A percentile compares a stretch with the other conserved stretches of the same genome.
These are phyloP conservation scores for Neogale vison DNA, from an alignment of 2,113 vertebrate genomes.

Conservation along the genomic window DNA sequence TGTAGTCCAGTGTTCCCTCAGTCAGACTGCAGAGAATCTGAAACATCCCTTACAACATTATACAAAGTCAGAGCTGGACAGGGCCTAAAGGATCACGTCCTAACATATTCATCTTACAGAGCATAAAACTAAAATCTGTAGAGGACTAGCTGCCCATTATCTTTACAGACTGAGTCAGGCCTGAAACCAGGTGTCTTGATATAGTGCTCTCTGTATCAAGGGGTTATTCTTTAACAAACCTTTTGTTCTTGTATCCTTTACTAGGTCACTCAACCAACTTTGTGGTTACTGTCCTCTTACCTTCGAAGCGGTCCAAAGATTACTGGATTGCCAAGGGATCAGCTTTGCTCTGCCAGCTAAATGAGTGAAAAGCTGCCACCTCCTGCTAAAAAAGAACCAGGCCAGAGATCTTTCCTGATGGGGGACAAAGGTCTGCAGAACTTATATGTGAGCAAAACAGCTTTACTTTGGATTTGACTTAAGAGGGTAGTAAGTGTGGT, in stretches of 20 bases:
- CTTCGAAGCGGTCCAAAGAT: constrained; percentile 83
- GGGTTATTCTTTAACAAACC: not conserved
- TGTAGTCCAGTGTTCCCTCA: not conserved
- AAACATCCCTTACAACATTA: not conserved
- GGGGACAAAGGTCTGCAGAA: not conserved
- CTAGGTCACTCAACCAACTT: constrained; percentile 89
- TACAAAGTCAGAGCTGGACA: not conserved
- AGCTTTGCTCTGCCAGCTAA: constrained; percentile 86
- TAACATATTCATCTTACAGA: not conserved
- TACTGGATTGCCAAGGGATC: constrained; percentile 90
- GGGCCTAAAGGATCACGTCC: not conserved
- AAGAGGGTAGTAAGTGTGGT: not conserved
- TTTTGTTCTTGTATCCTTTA: constrained; percentile 14
- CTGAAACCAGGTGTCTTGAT: not conserved
- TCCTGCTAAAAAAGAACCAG: not conserved
- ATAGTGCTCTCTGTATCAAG: not conserved
- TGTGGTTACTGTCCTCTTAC: constrained; percentile 87
- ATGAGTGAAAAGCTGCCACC: constrained; percentile 77
- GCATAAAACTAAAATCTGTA: not conserved
- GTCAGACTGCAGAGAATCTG: not conserved
- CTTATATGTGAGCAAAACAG: not conserved
- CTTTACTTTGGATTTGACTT: not conserved
- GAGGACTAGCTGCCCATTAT: not conserved
- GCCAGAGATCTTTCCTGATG: not conserved
- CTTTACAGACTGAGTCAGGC: not conserved